Conservation (phyloP, 1,140 invertebrate species). For the Prorops nasuta region DNA sequence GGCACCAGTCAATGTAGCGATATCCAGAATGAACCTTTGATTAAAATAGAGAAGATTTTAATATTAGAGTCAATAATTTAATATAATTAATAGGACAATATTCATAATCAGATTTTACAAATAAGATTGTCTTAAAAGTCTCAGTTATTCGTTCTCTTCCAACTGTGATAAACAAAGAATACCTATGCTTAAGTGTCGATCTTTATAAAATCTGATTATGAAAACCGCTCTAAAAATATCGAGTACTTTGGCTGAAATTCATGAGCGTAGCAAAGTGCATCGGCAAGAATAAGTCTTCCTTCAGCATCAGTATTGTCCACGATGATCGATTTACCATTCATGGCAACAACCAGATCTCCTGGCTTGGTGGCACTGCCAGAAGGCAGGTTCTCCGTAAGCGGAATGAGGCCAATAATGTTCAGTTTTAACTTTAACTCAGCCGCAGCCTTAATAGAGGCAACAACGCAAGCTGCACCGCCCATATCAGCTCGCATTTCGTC, state of each 20-base stretch:
- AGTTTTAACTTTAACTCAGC: conserved; percentile 70
- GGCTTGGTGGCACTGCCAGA: conserved; percentile 81
- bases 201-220: not conserved
- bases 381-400: conserved; percentile 86
- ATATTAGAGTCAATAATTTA: too few relatives aligned
- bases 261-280: conserved; percentile 84
- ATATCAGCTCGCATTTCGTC: conserved; percentile 88
- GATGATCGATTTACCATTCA: conserved; percentile 84
- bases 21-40: conserved; percentile 65
- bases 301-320: conserved; percentile 92
- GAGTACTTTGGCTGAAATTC: conserved; percentile 60
- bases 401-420: conserved; percentile 77
- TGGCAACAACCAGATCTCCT: conserved; percentile 79
- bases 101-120: too few relatives aligned
- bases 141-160: too few relatives aligned
- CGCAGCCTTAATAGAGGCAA: conserved; percentile 69
- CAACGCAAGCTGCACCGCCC: conserved; percentile 82
- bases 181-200: too few relatives aligned
- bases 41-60: too few relatives aligned
- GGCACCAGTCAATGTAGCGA: conserved; percentile 82
- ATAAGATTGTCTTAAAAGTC: too few relatives aligned
- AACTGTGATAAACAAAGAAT: too few relatives aligned
- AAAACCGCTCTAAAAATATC: not conserved
- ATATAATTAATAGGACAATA: too few relatives aligned
- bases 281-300: conserved; percentile 83